Evolutionary conservation across 2,797 vertebrate genomes (phyloP).

Genomic region (Gadopsis bispinosus): DNA sequence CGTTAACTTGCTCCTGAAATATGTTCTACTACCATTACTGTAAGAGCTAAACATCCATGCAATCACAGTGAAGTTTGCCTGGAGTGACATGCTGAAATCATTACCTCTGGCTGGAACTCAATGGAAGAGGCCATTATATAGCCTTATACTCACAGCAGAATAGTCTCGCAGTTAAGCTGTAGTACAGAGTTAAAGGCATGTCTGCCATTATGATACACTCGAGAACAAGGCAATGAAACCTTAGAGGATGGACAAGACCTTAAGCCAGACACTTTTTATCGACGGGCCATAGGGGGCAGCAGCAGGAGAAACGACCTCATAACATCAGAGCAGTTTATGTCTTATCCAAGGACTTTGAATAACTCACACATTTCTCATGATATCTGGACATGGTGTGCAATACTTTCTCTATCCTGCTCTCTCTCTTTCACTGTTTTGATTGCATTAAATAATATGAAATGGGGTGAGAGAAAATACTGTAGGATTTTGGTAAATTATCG

Average conservation of each 20-base stretch:
- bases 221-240: slow-evolving; percentile 66
- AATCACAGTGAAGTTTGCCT: slow-evolving; percentile 69
- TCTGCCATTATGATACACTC: slow-evolving; percentile 49
- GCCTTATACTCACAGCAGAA: slow-evolving; percentile 51
- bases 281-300: slow-evolving; percentile 18
- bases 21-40: slow-evolving; percentile 72
- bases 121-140: slow-evolving; percentile 64
- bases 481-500: background rate
- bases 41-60: slow-evolving; percentile 81
- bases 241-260: slow-evolving; percentile 40
- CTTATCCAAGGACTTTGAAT: slow-evolving; percentile 16
- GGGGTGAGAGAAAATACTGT: background rate
- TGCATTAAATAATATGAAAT: background rate
- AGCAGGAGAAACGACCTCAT: slow-evolving; percentile 22
- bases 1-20: slow-evolving; percentile 62
- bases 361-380: slow-evolving; percentile 9
- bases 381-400: background rate
- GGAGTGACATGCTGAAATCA: slow-evolving; percentile 79
- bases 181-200: slow-evolving; percentile 48
- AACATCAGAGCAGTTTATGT: slow-evolving; percentile 29
- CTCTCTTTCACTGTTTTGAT: slow-evolving; percentile 1
- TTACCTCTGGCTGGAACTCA: slow-evolving; percentile 70
- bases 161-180: slow-evolving; percentile 37
- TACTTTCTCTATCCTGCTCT: background rate
- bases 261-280: slow-evolving; percentile 43